Conservation (phyloP, 2,888 invertebrate species). For the Drosophila dives region DNA sequence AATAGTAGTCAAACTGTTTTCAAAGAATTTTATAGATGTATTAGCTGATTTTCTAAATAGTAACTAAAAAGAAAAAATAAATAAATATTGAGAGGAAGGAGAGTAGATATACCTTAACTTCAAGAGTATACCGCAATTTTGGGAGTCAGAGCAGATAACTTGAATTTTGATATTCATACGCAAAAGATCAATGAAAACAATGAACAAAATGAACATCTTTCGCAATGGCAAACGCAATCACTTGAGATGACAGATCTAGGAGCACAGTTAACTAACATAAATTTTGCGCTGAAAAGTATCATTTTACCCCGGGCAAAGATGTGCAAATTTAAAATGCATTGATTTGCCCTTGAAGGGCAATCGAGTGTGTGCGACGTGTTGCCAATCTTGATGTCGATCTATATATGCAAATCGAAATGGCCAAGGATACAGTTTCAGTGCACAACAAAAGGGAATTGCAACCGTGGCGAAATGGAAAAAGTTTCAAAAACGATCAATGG, state of each 20-base stretch:
- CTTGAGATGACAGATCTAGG: slow-evolving; percentile 43
- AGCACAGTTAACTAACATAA: slow-evolving; percentile 45
- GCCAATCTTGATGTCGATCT: slow-evolving; percentile 49
- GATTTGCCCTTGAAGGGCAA: slow-evolving; percentile 72
- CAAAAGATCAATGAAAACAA: slow-evolving; percentile 34
- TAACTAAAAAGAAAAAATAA: neutral
- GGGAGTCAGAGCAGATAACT: neutral
- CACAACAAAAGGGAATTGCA: slow-evolving; percentile 72
- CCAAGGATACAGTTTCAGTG: slow-evolving; percentile 69
- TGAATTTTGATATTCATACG: neutral
- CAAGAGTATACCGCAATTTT: neutral
- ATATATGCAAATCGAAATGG: slow-evolving; percentile 60
- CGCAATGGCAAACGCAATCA: slow-evolving; percentile 46
- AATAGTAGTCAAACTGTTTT: neutral
- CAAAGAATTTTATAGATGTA: neutral
- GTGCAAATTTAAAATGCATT: slow-evolving; percentile 58
- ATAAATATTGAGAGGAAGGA: neutral
- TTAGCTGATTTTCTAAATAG: neutral
- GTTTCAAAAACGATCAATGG: slow-evolving; percentile 34
- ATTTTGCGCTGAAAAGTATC: slow-evolving; percentile 53
- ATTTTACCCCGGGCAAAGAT: slow-evolving; percentile 54
- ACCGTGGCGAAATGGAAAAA: slow-evolving; percentile 69
- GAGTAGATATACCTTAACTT: neutral
- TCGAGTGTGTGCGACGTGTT: slow-evolving; percentile 69
- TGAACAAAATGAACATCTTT: slow-evolving; percentile 50